Evolutionary conservation across 2,797 vertebrate genomes (phyloP).

Genomic region (Myripristis jacobus): DNA sequence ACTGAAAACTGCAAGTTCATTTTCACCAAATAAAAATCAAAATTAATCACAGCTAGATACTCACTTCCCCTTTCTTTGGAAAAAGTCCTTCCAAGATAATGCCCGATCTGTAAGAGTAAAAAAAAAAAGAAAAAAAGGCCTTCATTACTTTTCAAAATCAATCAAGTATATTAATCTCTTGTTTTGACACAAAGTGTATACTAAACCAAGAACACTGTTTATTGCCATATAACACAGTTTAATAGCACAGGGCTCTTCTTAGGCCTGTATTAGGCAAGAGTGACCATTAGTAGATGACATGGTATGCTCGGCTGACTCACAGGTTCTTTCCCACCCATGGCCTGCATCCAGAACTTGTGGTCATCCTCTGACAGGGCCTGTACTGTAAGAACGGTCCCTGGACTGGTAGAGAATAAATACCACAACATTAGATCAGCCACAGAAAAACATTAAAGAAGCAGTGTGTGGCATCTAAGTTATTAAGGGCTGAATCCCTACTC

Average conservation of each 20-base stretch:
- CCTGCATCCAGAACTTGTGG: conserved; percentile 94
- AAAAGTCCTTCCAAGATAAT: conserved; percentile 73
- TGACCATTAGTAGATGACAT: conserved; percentile 55
- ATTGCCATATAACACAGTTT: conserved; percentile 8
- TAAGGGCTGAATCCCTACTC: neutral
- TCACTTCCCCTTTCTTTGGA: conserved; percentile 87
- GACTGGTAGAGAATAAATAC: conserved; percentile 80
- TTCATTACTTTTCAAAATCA: neutral
- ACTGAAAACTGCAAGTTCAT: neutral
- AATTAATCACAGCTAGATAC: conserved; percentile 33
- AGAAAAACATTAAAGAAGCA: neutral
- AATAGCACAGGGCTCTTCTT: conserved; percentile 9
- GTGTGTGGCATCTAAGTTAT: neutral
- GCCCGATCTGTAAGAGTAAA: conserved; percentile 69
- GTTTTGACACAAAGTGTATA: neutral
- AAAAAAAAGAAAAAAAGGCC: conserved; percentile 11
- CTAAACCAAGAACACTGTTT: neutral
- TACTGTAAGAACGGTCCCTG: conserved; percentile 90
- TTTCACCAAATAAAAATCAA: neutral
- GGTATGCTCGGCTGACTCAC: conserved; percentile 81
- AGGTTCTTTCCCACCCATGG: conserved; percentile 95
- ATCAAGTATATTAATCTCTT: neutral
- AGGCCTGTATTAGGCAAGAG: conserved; percentile 15
- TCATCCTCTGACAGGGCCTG: conserved; percentile 96
- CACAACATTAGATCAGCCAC: conserved; percentile 35